A percentile compares a stretch with the other conserved stretches of the same genome.
Evolutionary conservation across 2,113 vertebrate genomes (phyloP).

Genomic region (Etheostoma spectabile): DNA sequence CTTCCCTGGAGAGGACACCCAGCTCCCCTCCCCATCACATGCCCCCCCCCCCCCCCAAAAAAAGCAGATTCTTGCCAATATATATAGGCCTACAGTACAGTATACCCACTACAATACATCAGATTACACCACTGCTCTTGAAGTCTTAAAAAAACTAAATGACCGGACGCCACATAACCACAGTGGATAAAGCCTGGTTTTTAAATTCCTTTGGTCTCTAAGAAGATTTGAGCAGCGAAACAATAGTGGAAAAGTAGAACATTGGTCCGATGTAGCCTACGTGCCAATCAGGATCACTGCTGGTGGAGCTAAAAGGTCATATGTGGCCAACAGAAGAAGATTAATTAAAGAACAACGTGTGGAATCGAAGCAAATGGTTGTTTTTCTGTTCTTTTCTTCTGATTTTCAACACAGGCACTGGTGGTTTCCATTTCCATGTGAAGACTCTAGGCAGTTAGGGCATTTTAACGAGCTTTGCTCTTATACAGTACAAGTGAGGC

Average conservation of each 20-base stretch:
- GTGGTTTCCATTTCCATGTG: background rate
- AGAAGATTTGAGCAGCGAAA: conserved; percentile 42
- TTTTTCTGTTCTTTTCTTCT: background rate
- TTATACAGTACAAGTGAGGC: background rate
- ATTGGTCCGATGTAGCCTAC: conserved; percentile 29
- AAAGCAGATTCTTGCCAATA: too few relatives aligned
- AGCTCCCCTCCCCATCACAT: too few relatives aligned
- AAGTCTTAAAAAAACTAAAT: background rate
- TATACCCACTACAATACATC: too few relatives aligned
- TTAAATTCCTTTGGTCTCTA: conserved; percentile 52
- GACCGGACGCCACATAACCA: background rate
- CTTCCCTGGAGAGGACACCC: too few relatives aligned
- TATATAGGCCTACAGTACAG: too few relatives aligned
- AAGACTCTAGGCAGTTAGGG: background rate
- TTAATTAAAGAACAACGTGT: conserved; percentile 4
- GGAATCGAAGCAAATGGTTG: background rate
- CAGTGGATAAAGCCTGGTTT: conserved; percentile 38
- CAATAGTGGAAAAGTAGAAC: conserved; percentile 49
- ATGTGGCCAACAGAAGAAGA: background rate
- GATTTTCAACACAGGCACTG: background rate
- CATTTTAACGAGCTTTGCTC: background rate
- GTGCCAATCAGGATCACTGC: conserved; percentile 29
- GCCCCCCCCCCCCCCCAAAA: too few relatives aligned
- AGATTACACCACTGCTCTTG: background rate
- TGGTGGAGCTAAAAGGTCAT: conserved; percentile 3